Evolutionary conservation across 2,113 vertebrate species (phyloP), one percentile per base, ranked within the genome.

Genomic region (Pampusana beccarii): DNA sequence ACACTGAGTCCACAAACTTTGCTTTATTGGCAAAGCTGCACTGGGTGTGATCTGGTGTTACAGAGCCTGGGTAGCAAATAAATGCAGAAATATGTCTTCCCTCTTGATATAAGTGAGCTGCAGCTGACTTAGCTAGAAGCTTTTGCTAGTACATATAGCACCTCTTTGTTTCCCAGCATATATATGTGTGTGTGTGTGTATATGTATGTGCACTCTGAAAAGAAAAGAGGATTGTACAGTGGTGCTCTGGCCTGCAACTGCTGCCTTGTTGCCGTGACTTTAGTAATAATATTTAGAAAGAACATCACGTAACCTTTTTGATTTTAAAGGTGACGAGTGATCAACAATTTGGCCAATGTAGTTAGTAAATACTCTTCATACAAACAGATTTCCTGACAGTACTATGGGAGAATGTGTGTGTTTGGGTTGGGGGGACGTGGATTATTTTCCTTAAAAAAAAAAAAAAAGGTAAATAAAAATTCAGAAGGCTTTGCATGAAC

Each of bases 131-230:
- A 3, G 29, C 34, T 38, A 3, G 58, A 36, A 79, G 88, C 16
- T 38, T 50, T 61, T 65, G 70, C 29, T 79, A 14, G 51, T 29
- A 82, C 54, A n/a, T 48, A 1, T 0, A 80, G 40, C 51, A 33
- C 29, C 11, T 62, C 34, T 69, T 42, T 11, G 4, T 58, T 44
- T 16, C 57, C 28, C 62, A 42, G 2, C 26, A 6, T 21, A 11
- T 8, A 0, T 65, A 10, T 50, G 7, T 42, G 31, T 6, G 5
- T 16, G 12, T 36, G 9, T 44, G 9, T 8, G 0, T 65, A 0
- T 11, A 13, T 29, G 51, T 24, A 8, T 25, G 56, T 13, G 6
- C 26, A 18, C 34, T 33, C 33, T 88, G 83, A 66, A 48, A 66
- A 54, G 50, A 51, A 51, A 25, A 73, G 48, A n/a, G 50, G 42